phyloP scores from a whole-genome alignment of 2,113 vertebrate genomes.

The Marcusenius ussheri region DNA sequence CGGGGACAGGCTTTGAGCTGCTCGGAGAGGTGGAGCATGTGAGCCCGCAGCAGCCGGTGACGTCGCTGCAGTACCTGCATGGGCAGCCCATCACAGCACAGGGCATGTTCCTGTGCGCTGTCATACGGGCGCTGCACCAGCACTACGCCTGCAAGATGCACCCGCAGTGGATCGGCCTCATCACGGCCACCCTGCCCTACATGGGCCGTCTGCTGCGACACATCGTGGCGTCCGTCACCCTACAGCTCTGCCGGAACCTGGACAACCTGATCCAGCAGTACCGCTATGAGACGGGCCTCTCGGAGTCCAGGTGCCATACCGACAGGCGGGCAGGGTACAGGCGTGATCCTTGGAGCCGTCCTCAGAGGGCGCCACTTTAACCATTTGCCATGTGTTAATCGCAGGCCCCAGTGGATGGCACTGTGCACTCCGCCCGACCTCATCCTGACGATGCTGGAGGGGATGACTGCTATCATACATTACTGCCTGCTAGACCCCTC shows the following conservation, averaged over 20 bases:
- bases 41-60: conserved; percentile 88
- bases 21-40: conserved; percentile 85
- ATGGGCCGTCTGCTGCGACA: conserved; percentile 90
- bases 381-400: conserved; percentile 27
- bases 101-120: conserved; percentile 95
- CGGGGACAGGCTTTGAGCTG: conserved; percentile 77
- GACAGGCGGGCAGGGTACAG: background rate
- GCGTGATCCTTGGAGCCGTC: background rate
- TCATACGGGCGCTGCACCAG: conserved; percentile 90
- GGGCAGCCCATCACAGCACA: conserved; percentile 95
- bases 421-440: conserved; percentile 90
- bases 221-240: conserved; percentile 90
- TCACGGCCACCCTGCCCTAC: conserved; percentile 91
- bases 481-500: conserved; percentile 92
- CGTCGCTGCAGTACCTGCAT: conserved; percentile 89
- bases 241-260: conserved; percentile 93
- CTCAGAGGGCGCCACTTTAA: background rate
- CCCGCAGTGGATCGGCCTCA: conserved; percentile 94
- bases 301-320: conserved; percentile 69
- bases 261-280: conserved; percentile 95
- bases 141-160: conserved; percentile 96
- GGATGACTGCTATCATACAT: conserved; percentile 95
- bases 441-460: conserved; percentile 89
- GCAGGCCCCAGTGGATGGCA: conserved; percentile 90
- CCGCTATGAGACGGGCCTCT: conserved; percentile 84